These are phyloP conservation scores for Strigamia maritima DNA, from an alignment of 2,888 invertebrate species.

Conservation along the genomic window DNA sequence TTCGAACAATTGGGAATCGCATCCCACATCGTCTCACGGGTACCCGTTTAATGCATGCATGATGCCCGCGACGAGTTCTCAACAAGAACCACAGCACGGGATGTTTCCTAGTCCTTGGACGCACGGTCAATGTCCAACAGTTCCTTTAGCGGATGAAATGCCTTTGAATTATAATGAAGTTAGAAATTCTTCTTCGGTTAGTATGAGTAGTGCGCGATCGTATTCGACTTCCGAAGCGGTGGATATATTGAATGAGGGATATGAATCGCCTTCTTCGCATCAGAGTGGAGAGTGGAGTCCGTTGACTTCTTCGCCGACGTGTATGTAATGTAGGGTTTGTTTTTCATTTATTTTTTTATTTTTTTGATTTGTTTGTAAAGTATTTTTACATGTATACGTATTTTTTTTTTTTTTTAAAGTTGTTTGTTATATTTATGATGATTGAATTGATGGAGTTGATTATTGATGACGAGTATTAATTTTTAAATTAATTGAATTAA, in stretches of 20 bases:
- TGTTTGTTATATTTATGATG: too few relatives aligned
- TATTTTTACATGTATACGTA: too few relatives aligned
- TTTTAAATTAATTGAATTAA: too few relatives aligned
- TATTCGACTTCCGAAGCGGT: conserved; percentile 1
- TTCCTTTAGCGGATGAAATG: not conserved
- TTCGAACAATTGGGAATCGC: not conserved
- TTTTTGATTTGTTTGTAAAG: not conserved
- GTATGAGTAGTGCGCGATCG: conserved; percentile 17
- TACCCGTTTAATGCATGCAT: not conserved
- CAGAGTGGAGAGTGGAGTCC: conserved; percentile 5
- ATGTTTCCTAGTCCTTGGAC: not conserved
- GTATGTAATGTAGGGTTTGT: not conserved
- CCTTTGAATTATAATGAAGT: not conserved
- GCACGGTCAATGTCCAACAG: not conserved
- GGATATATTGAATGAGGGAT: not conserved
- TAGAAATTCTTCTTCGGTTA: not conserved
- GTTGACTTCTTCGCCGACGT: conserved; percentile 6
- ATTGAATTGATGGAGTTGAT: too few relatives aligned
- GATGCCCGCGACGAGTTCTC: not conserved
- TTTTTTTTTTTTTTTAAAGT: too few relatives aligned
- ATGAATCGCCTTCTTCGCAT: conserved; percentile 9
- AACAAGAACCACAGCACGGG: not conserved
- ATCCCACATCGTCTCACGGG: not conserved
- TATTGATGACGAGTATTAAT: too few relatives aligned
- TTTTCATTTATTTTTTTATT: not conserved